A percentile compares a stretch with the other conserved stretches of the same genome.
These are phyloP conservation scores for Catamblyrhynchus diadema DNA, from an alignment of 2,797 vertebrate genomes.

Conservation along the genomic window DNA sequence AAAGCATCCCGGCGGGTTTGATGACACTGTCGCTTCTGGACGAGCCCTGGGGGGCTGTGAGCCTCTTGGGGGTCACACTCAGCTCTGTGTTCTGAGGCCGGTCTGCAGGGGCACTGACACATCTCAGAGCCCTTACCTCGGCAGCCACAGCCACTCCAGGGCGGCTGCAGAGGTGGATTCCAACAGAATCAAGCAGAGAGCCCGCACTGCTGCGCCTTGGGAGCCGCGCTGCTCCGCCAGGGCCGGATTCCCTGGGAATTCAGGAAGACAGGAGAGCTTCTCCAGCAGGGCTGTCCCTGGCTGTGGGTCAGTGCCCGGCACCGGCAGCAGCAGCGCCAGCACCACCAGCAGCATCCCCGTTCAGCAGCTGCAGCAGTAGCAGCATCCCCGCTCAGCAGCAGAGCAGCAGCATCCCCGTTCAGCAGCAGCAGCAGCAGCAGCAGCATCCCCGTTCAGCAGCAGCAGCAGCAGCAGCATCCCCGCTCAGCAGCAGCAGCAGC, in stretches of 20 bases:
- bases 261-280: fast-evolving
- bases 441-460: background rate
- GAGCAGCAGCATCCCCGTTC: no score
- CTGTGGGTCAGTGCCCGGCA: fast-evolving
- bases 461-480: no score
- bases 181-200: fast-evolving
- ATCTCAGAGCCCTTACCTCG: fast-evolving
- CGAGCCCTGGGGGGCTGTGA: fast-evolving
- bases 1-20: background rate
- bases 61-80: background rate
- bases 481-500: no score
- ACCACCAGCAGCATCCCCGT: no score
- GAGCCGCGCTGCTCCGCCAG: fast-evolving
- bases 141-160: background rate
- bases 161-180: fast-evolving
- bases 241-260: fast-evolving
- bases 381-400: no score
- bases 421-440: no score
- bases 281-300: fast-evolving
- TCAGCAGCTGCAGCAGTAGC: no score
- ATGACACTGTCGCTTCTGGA: background rate
- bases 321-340: background rate
- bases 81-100: fast-evolving
- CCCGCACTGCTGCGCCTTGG: fast-evolving
- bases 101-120: background rate